phyloP scores from a whole-genome alignment of 2,888 invertebrate species.

The Cephus rjabovi region DNA sequence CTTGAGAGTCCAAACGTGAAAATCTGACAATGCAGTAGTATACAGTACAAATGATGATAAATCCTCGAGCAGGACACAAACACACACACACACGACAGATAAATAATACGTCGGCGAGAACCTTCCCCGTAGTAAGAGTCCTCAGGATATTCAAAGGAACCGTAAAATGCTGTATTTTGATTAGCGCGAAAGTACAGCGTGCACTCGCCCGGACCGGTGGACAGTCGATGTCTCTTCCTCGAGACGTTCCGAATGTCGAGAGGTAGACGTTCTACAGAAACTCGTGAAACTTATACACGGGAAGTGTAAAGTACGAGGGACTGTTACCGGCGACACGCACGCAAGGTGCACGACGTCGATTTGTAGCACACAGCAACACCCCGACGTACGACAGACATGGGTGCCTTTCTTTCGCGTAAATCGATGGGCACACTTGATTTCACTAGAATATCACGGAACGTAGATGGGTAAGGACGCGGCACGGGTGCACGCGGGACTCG shows the following conservation, averaged over 20 bases:
- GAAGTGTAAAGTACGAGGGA: constrained; percentile 16
- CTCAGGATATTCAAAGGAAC: neutral
- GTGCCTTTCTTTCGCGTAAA: constrained; percentile 46
- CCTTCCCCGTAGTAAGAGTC: neutral
- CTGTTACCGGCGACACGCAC: constrained; percentile 46
- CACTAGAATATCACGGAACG: constrained; percentile 31
- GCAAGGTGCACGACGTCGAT: constrained; percentile 24
- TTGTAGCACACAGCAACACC: constrained; percentile 47
- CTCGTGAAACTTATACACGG: constrained; percentile 5
- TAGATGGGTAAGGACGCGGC: constrained; percentile 10
- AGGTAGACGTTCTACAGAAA: neutral
- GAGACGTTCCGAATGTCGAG: neutral
- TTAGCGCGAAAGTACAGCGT: constrained; percentile 4
- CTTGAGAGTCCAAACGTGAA: neutral
- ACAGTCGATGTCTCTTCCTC: neutral
- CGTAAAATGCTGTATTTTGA: constrained; percentile 1
- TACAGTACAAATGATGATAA: neutral
- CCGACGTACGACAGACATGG: constrained; percentile 40
- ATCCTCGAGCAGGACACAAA: neutral
- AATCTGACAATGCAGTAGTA: neutral
- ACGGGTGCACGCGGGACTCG: constrained; percentile 10
- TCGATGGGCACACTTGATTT: constrained; percentile 57
- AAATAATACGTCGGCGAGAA: neutral
- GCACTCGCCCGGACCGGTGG: neutral
- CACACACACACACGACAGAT: neutral